These are phyloP conservation scores for Ifrita kowaldi DNA, from an alignment of 2,113 vertebrate genomes.

Conservation along the genomic window DNA sequence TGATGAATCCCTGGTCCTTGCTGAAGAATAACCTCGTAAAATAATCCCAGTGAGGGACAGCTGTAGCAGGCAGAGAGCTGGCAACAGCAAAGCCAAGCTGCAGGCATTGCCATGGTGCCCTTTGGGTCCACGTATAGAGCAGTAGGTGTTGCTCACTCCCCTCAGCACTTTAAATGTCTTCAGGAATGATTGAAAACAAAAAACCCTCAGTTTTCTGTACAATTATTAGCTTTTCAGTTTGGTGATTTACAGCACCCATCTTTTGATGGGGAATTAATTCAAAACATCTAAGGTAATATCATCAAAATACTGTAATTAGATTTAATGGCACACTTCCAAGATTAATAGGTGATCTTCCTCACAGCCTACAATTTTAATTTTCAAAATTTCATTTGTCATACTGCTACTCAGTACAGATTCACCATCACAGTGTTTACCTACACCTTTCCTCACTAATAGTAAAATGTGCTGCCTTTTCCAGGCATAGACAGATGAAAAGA, in stretches of 20 bases:
- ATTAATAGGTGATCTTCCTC: constrained; percentile 58
- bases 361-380: constrained; percentile 57
- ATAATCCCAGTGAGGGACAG: not conserved
- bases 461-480: constrained; percentile 23
- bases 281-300: constrained; percentile 2
- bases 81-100: not conserved
- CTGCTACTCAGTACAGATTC: not conserved
- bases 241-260: not conserved
- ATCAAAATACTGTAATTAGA: constrained; percentile 68
- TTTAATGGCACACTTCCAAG: constrained; percentile 57
- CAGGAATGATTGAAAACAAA: not conserved
- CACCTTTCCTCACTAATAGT: not conserved
- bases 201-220: not conserved
- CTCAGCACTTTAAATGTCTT: not conserved
- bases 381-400: constrained; percentile 42
- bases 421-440: not conserved
- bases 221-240: constrained; percentile 16
- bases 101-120: not conserved
- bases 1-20: not conserved
- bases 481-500: constrained; percentile 38
- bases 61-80: not conserved
- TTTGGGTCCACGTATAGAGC: not conserved
- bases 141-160: not conserved
- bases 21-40: not conserved
- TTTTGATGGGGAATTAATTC: not conserved